These are phyloP conservation scores for chimpanzee (Pan troglodytes) DNA, from an alignment of 2,113 vertebrate genomes.

Conservation along the genomic window NHGRI_mPanTro3-v2.1_pri NC_086016.1:41154501-41155000, in stretches of 20 bases:
- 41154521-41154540: background rate
- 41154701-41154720: background rate
- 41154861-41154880: background rate
- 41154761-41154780: background rate
- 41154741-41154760: background rate
- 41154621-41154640: background rate
- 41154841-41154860: background rate
- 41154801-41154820: background rate
- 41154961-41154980: background rate
- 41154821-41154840: background rate
- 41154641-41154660: fast-evolving
- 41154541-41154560: background rate
- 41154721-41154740: background rate
- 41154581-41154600: background rate
- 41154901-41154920: background rate
- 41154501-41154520: background rate
- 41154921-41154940: background rate
- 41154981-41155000: background rate
- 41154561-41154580: background rate
- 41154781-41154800: background rate
- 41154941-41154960: background rate
- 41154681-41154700: background rate
- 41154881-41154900: background rate
- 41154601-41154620: background rate
- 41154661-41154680: background rate